phyloP scores from a whole-genome alignment of 2,888 invertebrate genomes.

The Axea sp. region DNA sequence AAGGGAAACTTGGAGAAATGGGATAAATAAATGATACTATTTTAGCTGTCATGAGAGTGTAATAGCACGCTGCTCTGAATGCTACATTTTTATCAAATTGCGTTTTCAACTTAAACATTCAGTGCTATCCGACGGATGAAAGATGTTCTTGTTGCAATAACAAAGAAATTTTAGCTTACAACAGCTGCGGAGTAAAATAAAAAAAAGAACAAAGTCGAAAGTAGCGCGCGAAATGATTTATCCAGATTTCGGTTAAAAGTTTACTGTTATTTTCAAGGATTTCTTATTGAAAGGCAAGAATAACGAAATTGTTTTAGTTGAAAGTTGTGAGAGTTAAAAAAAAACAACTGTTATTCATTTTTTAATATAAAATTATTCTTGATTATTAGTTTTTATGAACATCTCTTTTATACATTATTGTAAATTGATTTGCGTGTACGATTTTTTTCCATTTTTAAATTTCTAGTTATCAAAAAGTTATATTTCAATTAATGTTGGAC shows the following conservation, averaged over 20 bases:
- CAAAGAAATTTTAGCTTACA: neutral
- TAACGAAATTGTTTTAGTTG: too few relatives aligned
- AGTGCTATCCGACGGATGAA: neutral
- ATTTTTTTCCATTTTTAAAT: too few relatives aligned
- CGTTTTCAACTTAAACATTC: neutral
- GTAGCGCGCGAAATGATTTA: slow-evolving; percentile 13
- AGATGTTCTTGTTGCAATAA: neutral
- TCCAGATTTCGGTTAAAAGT: slow-evolving; percentile 27
- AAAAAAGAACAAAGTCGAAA: neutral
- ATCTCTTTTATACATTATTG: too few relatives aligned
- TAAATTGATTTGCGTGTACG: too few relatives aligned
- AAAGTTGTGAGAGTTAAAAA: too few relatives aligned
- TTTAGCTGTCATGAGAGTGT: too few relatives aligned
- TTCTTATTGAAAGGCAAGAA: too few relatives aligned
- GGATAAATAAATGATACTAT: slow-evolving; percentile 23
- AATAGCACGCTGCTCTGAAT: neutral
- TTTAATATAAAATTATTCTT: too few relatives aligned
- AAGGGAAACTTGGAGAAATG: slow-evolving; percentile 7
- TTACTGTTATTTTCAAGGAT: slow-evolving; percentile 24
- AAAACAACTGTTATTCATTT: too few relatives aligned
- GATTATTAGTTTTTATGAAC: too few relatives aligned
- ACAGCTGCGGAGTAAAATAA: neutral
- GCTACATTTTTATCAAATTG: neutral
- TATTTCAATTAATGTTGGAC: too few relatives aligned
- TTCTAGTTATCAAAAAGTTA: too few relatives aligned